These are phyloP conservation scores for Darevskia mixta DNA, from an alignment of 2,797 vertebrate genomes.

Conservation along the genomic window DNA sequence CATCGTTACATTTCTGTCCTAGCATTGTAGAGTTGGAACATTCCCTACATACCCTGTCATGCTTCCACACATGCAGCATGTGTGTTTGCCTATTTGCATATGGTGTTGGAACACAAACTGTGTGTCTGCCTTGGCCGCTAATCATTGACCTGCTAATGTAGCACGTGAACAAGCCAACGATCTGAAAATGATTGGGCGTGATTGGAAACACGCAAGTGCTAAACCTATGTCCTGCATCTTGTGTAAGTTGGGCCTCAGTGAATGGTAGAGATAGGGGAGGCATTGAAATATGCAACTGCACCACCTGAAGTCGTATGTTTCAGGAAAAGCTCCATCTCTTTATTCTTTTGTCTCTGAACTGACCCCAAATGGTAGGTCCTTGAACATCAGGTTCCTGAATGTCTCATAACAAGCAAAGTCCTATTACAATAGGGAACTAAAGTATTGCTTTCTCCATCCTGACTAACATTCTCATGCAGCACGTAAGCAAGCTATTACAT, in stretches of 20 bases:
- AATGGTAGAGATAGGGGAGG: not conserved
- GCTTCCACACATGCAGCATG: not conserved
- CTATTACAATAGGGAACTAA: constrained; percentile 12
- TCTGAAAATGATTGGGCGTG: not conserved
- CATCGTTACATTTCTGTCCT: not conserved
- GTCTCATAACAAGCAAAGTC: not conserved
- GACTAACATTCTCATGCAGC: constrained; percentile 23
- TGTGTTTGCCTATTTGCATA: not conserved
- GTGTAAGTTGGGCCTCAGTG: not conserved
- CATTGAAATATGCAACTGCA: not conserved
- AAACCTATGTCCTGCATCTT: not conserved
- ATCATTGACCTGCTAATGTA: not conserved
- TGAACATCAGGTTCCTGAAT: not conserved
- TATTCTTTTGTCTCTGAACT: no score
- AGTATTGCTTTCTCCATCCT: not conserved
- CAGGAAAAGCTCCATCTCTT: not conserved
- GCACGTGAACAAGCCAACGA: not conserved
- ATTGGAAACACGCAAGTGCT: not conserved
- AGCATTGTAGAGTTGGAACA: no score
- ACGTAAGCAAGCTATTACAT: constrained; percentile 32
- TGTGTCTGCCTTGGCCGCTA: not conserved
- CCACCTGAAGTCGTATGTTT: no score
- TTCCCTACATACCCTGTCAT: not conserved
- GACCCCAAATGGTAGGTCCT: no score
- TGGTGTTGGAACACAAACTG: not conserved